phyloP scores from a whole-genome alignment of 2,113 vertebrate species.

The Pedionomus torquatus region DNA sequence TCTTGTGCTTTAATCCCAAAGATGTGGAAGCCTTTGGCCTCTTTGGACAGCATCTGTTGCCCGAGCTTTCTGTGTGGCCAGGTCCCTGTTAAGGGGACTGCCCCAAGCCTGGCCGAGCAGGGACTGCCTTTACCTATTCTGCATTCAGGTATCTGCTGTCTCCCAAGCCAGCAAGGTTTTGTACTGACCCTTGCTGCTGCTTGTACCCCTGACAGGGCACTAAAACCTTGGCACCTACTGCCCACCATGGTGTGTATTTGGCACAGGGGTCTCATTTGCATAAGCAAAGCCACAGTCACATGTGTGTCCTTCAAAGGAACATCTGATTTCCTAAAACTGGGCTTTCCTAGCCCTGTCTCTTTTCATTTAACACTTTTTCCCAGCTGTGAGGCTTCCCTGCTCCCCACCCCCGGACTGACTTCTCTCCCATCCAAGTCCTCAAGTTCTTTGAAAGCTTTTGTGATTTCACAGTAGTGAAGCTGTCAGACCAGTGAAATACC shows the following conservation, averaged over 20 bases:
- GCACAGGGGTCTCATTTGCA: background rate
- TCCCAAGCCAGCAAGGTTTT: background rate
- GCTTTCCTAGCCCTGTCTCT: background rate
- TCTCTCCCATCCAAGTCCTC: background rate
- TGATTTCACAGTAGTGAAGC: background rate
- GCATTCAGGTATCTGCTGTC: rapidly evolving
- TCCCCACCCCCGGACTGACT: background rate
- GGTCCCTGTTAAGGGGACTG: background rate
- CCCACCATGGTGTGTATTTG: rapidly evolving
- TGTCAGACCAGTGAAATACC: background rate
- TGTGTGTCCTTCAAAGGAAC: background rate
- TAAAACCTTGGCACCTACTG: background rate
- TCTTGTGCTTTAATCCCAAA: background rate
- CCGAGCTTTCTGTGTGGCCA: background rate
- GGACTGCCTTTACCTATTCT: background rate
- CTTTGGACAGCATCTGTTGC: background rate
- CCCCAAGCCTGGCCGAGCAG: background rate
- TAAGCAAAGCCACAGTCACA: background rate
- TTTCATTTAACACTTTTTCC: background rate
- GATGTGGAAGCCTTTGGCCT: background rate
- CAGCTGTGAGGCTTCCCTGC: rapidly evolving
- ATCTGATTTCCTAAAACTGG: background rate
- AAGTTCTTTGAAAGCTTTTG: background rate
- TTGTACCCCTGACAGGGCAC: background rate
- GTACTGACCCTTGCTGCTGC: rapidly evolving